These are phyloP conservation scores for Paedocypris sp. DNA, from an alignment of 2,113 vertebrate genomes.

Conservation along the genomic window DNA sequence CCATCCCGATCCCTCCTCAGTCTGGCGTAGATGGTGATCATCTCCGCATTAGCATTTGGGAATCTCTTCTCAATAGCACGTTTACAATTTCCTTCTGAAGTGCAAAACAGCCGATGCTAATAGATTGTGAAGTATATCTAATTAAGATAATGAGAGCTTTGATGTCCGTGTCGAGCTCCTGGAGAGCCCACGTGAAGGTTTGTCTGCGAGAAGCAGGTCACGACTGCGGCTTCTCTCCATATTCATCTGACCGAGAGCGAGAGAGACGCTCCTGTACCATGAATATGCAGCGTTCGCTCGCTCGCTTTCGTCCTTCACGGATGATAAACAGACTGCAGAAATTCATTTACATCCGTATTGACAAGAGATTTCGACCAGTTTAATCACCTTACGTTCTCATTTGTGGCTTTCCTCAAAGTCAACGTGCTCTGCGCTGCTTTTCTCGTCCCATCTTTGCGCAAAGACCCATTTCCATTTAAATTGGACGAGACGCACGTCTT, in stretches of 20 bases:
- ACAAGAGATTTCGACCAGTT: conserved; percentile 33
- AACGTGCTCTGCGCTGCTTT: background rate
- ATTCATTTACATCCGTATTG: conserved; percentile 35
- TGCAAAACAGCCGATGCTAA: conserved; percentile 41
- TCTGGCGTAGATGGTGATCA: no score
- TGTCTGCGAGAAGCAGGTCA: conserved; percentile 13
- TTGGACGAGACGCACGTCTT: conserved; percentile 30
- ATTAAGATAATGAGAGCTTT: conserved; percentile 60
- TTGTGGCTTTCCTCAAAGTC: conserved; percentile 26
- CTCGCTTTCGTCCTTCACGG: conserved; percentile 24
- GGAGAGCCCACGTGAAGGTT: conserved; percentile 1
- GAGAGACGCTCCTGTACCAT: conserved; percentile 17
- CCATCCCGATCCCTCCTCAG: no score
- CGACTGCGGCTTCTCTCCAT: conserved; percentile 13
- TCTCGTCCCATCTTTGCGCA: background rate
- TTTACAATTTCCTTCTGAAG: conserved; percentile 36
- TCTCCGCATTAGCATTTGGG: conserved; percentile 51
- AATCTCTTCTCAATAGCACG: conserved; percentile 36
- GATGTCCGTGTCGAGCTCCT: conserved; percentile 43
- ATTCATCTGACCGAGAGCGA: conserved; percentile 25
- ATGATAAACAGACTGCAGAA: conserved; percentile 26
- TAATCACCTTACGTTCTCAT: conserved; percentile 32
- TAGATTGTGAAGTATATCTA: conserved; percentile 47
- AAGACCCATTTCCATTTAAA: conserved; percentile 37
- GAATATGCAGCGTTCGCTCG: conserved; percentile 21